These are phyloP conservation scores for Actinia tenebrosa DNA, from an alignment of 64 coral and sea anemone genomes.

Conservation along the genomic window DNA sequence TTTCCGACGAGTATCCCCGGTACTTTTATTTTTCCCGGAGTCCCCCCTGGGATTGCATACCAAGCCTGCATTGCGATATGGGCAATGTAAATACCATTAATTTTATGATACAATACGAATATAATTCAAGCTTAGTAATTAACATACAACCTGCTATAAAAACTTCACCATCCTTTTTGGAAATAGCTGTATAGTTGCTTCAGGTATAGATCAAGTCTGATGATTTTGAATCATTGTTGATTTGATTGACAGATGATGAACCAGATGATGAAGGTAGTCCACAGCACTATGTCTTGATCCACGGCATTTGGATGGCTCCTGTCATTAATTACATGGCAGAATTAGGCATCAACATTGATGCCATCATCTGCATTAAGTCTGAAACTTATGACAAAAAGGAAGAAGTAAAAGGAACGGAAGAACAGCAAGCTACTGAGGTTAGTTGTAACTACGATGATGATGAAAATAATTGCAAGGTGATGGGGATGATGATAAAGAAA, in stretches of 20 bases:
- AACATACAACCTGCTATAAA: no score
- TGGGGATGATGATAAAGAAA: neutral
- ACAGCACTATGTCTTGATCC: constrained; percentile 89
- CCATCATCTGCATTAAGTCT: constrained; percentile 66
- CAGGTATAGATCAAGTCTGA: neutral
- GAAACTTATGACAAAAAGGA: constrained; percentile 49
- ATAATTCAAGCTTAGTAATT: no score
- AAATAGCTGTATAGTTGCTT: no score
- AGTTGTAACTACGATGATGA: neutral
- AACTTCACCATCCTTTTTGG: no score
- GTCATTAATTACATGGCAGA: constrained; percentile 65
- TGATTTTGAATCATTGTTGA: neutral
- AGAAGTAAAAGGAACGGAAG: neutral
- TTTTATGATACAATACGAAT: no score
- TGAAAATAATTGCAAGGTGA: neutral
- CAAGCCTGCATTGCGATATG: no score
- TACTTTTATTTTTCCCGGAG: no score
- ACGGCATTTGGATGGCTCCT: constrained; percentile 67
- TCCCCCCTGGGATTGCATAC: no score
- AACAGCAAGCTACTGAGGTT: constrained; percentile 14
- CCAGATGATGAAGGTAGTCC: constrained; percentile 92
- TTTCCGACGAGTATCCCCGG: no score
- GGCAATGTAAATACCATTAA: no score
- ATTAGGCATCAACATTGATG: constrained; percentile 72
- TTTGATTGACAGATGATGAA: constrained; percentile 78